A percentile compares a stretch with the other conserved stretches of the same genome.
phyloP scores from a whole-genome alignment of 2,113 vertebrate species.

The Formicarius rufipectus region DNA sequence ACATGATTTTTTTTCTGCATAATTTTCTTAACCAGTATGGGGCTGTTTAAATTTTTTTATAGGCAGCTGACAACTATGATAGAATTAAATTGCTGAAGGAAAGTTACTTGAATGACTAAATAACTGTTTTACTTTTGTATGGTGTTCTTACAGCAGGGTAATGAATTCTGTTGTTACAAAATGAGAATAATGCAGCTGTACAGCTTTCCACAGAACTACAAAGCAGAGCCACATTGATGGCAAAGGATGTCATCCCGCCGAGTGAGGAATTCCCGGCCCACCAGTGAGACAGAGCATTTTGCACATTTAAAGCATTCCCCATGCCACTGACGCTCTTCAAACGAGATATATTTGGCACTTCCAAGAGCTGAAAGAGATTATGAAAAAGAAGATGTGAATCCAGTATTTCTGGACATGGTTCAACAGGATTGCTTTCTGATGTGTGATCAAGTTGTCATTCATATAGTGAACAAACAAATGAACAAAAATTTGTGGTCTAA shows the following conservation, averaged over 20 bases:
- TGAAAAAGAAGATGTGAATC: background rate
- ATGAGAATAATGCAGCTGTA: background rate
- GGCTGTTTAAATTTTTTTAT: background rate
- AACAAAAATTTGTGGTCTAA: background rate
- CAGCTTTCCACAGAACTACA: constrained; percentile 60
- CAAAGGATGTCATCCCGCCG: constrained; percentile 83
- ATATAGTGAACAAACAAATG: background rate
- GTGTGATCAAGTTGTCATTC: background rate
- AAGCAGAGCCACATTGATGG: constrained; percentile 81
- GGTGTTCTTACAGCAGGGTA: background rate
- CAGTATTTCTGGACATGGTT: background rate
- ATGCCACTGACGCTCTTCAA: constrained; percentile 80
- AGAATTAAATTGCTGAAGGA: background rate
- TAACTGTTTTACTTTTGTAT: background rate
- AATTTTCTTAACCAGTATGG: background rate
- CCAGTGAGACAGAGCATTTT: constrained; percentile 57
- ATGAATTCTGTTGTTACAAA: background rate
- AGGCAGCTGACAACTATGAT: background rate
- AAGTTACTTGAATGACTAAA: background rate
- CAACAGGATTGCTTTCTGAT: background rate
- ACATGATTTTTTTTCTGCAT: background rate
- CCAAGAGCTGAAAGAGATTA: constrained; percentile 70
- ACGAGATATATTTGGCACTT: constrained; percentile 76
- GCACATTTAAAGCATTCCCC: constrained; percentile 75
- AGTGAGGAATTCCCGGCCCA: constrained; percentile 83